Conservation (phyloP, 1,140 invertebrate species). For the Bombus terrestris region DNA sequence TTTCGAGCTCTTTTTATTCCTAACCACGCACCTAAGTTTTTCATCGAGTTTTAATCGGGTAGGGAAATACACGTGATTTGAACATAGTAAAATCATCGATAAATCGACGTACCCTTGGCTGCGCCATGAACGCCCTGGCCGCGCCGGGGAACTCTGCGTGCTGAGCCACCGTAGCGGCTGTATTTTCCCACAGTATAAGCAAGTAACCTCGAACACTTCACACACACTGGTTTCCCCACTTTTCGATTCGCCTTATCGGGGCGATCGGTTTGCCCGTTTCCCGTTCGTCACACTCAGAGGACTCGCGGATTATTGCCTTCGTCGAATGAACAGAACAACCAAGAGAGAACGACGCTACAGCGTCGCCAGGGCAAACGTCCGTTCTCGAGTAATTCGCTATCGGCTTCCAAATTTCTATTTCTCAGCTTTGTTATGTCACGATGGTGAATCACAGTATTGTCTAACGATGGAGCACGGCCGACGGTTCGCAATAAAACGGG, state of each 20-base stretch:
- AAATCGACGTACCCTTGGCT: constrained; percentile 84
- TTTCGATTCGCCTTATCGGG: constrained; percentile 42
- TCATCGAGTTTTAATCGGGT: not conserved
- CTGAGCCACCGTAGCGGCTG: constrained; percentile 84
- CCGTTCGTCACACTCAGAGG: constrained; percentile 18
- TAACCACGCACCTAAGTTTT: not conserved
- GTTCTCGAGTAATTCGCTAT: too few species aligned
- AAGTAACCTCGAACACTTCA: constrained; percentile 72
- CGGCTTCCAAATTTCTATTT: too few species aligned
- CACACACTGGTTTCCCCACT: constrained; percentile 62
- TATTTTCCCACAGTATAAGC: constrained; percentile 81
- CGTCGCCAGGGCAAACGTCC: too few species aligned
- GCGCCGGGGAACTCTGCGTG: constrained; percentile 84
- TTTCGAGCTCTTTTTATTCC: too few species aligned
- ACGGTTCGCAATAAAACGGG: not conserved
- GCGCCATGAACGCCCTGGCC: constrained; percentile 86
- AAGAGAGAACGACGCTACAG: too few species aligned
- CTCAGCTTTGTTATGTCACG: too few species aligned
- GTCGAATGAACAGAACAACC: not conserved
- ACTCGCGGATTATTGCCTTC: not conserved
- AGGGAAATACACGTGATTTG: not conserved
- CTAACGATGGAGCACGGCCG: too few species aligned
- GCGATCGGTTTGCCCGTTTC: constrained; percentile 30
- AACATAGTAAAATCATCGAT: not conserved
- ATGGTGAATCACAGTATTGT: too few species aligned